Evolutionary conservation across 1,140 invertebrate species (phyloP), one percentile per base, ranked within the genome.

Genomic region (Dendrolimus kikuchii): DNA sequence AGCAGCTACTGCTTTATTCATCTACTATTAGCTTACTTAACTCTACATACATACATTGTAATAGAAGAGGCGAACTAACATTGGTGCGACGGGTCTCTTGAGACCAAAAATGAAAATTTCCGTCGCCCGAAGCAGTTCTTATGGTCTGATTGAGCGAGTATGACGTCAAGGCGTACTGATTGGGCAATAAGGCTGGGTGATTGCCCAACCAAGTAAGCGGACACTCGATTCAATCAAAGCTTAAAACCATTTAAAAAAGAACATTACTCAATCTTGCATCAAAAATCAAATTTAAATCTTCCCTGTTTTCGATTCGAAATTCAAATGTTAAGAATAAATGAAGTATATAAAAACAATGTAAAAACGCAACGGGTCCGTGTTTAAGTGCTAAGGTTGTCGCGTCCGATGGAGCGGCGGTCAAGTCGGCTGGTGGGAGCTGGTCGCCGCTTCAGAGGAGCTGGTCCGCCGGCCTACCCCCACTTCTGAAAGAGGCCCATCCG

Each of bases 401-500:
- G 55, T 70, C 68, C 66, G 46, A 64, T 69, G 71, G 63, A 71
- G 68, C 74, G 72, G 77, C 71, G 73, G 65, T 59, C 74, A 71
- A 58, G 65, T 74, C 68, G 64, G 55, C 68, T 66, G 64, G 64
- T 56, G 46, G 60, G 64, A 68, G 67, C 40, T 74, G 79, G 57
- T 66, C 74, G 71, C 64, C 66, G 74, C 70, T 69, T 69, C 71
- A 67, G 49, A 48, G 62, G 68, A 59, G 61, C 64, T 55, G 40
- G 23, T 37, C 38, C 37, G 48, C 9, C 47, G 46, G 45, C 69
- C 90, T 92, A 92, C 66, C 95, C 95, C 94, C 94, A 95, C 84
- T 95, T 95, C 78, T 96, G 95, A 89, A 97, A 96, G 64, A 97
- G 90, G 43, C 95, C 95, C 90, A 94, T 92, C 60, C 95, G 91